Conservation (phyloP, 2,888 invertebrate species). For the Drosophila dives region DNA sequence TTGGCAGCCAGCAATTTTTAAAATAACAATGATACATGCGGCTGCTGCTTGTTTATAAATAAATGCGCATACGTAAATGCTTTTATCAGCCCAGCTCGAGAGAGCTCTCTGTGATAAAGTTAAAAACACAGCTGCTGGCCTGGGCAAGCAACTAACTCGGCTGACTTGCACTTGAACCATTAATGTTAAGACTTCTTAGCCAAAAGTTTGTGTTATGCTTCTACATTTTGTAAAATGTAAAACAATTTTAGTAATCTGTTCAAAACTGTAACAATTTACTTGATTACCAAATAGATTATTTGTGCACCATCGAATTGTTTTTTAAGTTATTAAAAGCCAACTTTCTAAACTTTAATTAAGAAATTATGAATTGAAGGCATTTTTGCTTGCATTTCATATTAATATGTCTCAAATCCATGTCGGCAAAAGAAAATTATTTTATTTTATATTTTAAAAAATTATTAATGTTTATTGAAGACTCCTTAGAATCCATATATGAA, state of each 20-base stretch:
- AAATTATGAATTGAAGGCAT: not conserved
- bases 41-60: conserved; percentile 76
- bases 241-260: not conserved
- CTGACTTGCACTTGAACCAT: conserved; percentile 2
- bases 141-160: conserved; percentile 17
- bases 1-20: conserved; percentile 71
- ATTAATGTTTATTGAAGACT: not conserved
- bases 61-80: conserved; percentile 79
- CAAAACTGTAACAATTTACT: not conserved
- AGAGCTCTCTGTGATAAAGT: conserved; percentile 59
- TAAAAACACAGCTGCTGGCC: conserved; percentile 28
- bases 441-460: not conserved
- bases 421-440: not conserved
- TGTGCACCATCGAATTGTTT: not conserved
- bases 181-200: not conserved
- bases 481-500: not conserved
- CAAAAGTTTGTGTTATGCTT: not conserved
- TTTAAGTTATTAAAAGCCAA: not conserved
- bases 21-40: conserved; percentile 80
- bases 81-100: conserved; percentile 64
- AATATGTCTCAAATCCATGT: not conserved
- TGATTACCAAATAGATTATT: not conserved
- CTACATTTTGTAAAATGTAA: not conserved
- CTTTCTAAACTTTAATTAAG: not conserved
- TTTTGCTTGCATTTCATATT: not conserved